Evolutionary conservation across 1,140 invertebrate species (phyloP), one percentile per base, ranked within the genome.

Genomic region (Tyrophagus putrescentiae): DNA sequence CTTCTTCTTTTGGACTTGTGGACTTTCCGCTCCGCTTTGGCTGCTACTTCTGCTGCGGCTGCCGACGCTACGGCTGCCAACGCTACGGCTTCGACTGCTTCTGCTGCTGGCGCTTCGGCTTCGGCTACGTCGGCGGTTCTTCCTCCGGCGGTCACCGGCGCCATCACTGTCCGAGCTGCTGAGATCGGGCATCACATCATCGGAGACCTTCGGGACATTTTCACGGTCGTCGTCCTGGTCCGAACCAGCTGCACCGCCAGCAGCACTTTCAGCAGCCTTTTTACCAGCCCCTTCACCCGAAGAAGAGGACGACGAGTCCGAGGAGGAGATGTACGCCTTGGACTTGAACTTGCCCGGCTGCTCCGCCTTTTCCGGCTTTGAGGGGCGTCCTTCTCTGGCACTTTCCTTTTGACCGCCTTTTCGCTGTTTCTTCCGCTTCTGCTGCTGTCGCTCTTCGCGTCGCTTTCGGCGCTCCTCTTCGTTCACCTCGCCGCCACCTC

Each of bases 401-500:
- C 39, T 56, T 57, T 50, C 28, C 36, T 39, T 48, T 63, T 61
- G 27, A 18, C 60, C 64, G 50, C 53, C 27, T 52, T 54, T 41
- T 60, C 57, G 18, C 56, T 59, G 42, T 53, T 42, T 32, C 56
- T 57, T 44, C 27, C 57, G 25, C 23, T 48, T 36, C 32, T 60
- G 29, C 59, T 57, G 25, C 58, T 63, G 28, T 63, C 61, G 33
- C 52, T 58, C 34, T 42, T 57, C 53, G 5, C 60, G 63, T 50
- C 64, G 18, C 66, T 64, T 65, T 32, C 39, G 58, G 39, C 44
- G 45, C 25, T 69, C 75, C 66, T 7, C 70, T 61, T 62, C 57
- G 18, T 53, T 31, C 11, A 27, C 63, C 41, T 61, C 56, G 23
- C 56, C 57, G n/a, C 39, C 64, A 16, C 42, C 53, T 18, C 56